These are phyloP conservation scores for Myotis brandtii DNA, from an alignment of 2,113 vertebrate species.

Conservation along the genomic window DNA sequence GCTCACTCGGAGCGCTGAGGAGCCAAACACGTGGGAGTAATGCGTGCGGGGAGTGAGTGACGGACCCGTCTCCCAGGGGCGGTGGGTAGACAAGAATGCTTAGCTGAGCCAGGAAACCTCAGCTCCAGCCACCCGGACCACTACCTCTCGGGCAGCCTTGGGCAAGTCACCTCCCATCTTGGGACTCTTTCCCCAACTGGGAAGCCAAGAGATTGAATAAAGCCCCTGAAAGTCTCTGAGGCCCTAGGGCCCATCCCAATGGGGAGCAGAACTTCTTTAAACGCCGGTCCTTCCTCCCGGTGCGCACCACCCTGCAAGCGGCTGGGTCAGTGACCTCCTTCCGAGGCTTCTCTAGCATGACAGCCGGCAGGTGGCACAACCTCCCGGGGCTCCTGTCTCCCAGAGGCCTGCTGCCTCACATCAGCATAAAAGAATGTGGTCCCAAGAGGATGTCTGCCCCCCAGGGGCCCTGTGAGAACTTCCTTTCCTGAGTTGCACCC, in stretches of 20 bases:
- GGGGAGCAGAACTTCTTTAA: background rate
- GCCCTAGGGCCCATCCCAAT: background rate
- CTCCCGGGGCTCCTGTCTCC: background rate
- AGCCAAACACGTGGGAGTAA: background rate
- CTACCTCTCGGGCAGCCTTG: background rate
- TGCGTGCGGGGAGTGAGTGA: rapidly evolving
- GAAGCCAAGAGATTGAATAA: background rate
- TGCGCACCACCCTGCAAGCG: background rate
- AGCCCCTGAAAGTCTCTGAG: background rate
- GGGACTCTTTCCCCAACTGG: background rate
- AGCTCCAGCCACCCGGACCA: background rate
- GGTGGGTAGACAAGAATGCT: background rate
- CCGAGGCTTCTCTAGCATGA: background rate
- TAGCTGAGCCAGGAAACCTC: background rate
- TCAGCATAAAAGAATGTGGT: background rate
- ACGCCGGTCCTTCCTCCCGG: background rate
- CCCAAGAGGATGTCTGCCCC: conserved; percentile 28
- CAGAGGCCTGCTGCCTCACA: background rate
- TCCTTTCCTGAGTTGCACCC: background rate
- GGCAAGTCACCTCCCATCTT: background rate
- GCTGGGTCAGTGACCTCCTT: background rate
- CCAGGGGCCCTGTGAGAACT: background rate
- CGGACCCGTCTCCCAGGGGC: background rate
- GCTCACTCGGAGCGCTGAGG: background rate
- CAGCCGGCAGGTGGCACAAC: background rate